A percentile compares a stretch with the other conserved stretches of the same genome.
These are phyloP conservation scores for Galaxias olidus DNA, from an alignment of 2,797 vertebrate genomes.

Conservation along the genomic window DNA sequence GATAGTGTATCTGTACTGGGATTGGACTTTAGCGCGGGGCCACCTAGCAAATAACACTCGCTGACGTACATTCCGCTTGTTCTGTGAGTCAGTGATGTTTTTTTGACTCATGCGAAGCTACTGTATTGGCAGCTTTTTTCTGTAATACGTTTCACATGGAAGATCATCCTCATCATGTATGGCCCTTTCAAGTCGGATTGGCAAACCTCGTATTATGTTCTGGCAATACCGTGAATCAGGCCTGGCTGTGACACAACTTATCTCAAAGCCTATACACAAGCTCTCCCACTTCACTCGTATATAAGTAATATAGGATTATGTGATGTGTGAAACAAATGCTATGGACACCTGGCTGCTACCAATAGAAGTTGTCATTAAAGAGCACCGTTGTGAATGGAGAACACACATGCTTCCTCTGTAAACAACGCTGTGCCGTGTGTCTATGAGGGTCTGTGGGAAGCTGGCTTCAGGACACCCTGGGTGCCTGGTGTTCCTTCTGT, in stretches of 20 bases:
- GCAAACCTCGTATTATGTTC: no score
- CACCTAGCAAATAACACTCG: conserved; percentile 19
- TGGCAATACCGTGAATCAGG: no score
- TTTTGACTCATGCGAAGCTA: neutral
- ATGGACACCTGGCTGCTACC: no score
- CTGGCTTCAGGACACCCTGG: neutral
- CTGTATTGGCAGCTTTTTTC: no score
- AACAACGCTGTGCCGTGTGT: neutral
- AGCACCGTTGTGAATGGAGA: neutral
- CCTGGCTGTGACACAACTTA: no score
- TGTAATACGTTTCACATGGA: no score
- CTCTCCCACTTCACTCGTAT: no score
- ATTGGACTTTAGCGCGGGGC: conserved; percentile 57
- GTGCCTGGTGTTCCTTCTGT: conserved; percentile 2
- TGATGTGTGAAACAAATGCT: no score
- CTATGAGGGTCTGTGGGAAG: conserved; percentile 4
- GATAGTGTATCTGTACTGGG: conserved; percentile 49
- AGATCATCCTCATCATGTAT: no score
- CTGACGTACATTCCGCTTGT: conserved; percentile 39
- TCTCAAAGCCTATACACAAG: no score
- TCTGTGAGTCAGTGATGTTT: conserved; percentile 16
- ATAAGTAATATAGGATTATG: no score
- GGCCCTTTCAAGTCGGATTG: no score
- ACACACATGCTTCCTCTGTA: neutral
- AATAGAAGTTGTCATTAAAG: neutral